Base-by-base conservation (phyloP, 2,113 vertebrate genomes). In the Myodes glareolus region DNA sequence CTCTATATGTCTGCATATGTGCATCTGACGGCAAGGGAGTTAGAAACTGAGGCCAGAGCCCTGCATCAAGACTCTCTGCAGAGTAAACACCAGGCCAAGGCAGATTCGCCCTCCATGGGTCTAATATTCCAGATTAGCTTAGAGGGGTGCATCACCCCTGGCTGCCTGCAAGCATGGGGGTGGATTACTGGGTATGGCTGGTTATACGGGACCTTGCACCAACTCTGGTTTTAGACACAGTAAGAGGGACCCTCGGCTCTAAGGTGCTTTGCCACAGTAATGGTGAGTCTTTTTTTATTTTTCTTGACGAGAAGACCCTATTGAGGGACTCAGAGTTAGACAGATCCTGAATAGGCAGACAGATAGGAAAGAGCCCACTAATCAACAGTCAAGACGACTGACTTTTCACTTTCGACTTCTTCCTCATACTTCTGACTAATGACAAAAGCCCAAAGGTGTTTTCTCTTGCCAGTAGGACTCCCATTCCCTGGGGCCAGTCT, bases 11-110 rank as follows among this genome's bases (percentile, higher is more conserved):
- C 63, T 61, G 8, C 31, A 11, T 29, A 36, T 17, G 1, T n/a
- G 1, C 27, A 6, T 39, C 21, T 27, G 0, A 7, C 6, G 10
- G 8, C 85, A 52, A 27, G 21, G 31, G 31, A 16, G 7, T 31
- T 31, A 21, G 85, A 7, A 10, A 70, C 19, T 17, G 7, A 78
- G 1, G 12, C 36, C 21, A 17, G 39, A 14, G 45, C 7, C 17
- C 21, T 0, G 0, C 0, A 19, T 8, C 87, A n/a, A 27, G n/a
- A 7, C 21, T 76, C 63, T 23, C 55, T 67, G 7, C 2, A 11
- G 55, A 31, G 50, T 3, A 17, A 36, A 47, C 55, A 33, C 7
- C 12, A 27, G 25, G 36, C n/a, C 16, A 25, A 72, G 25, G 45
- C 12, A 12, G 1, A n/a, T 65, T 39, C 5, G 0, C 45, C 29